Conservation (phyloP, 2,113 vertebrate species). For the Scatophagus argus region DNA sequence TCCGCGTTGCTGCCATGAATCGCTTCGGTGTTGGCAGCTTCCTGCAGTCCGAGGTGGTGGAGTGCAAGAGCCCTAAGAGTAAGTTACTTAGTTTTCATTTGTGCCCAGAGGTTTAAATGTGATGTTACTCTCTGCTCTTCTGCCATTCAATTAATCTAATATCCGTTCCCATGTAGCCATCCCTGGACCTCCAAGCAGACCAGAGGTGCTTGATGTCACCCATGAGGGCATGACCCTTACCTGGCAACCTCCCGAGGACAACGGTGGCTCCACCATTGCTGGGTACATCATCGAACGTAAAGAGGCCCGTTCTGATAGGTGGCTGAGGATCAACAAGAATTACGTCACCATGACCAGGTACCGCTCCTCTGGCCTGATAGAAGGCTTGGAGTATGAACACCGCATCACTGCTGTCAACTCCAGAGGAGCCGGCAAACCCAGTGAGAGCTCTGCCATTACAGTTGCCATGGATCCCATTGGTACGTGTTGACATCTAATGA, state of each 20-base stretch:
- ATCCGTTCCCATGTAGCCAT: constrained; percentile 82
- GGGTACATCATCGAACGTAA: constrained; percentile 98
- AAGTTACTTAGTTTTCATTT: no score
- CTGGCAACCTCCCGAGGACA: constrained; percentile 93
- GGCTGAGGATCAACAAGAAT: constrained; percentile 95
- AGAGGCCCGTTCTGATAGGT: constrained; percentile 93
- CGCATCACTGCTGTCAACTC: constrained; percentile 95
- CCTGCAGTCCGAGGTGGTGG: constrained; percentile 95
- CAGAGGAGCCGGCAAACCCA: constrained; percentile 94
- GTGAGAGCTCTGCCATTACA: constrained; percentile 89
- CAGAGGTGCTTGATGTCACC: constrained; percentile 93
- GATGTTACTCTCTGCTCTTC: neutral
- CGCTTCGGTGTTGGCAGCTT: constrained; percentile 96
- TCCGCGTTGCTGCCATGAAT: constrained; percentile 97
- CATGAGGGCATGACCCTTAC: constrained; percentile 98
- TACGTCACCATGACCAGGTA: constrained; percentile 98
- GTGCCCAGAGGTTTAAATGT: no score
- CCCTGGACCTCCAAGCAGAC: constrained; percentile 92
- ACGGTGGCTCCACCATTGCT: constrained; percentile 91
- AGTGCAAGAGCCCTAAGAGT: constrained; percentile 96
- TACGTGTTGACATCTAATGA: constrained; percentile 71
- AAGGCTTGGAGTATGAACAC: constrained; percentile 96
- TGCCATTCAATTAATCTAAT: neutral
- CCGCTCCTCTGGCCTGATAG: constrained; percentile 94
- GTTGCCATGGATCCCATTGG: constrained; percentile 98